A percentile compares a stretch with the other conserved stretches of the same genome.
Conservation (phyloP, 1,140 invertebrate species). For the Monomorium pharaonis region DNA sequence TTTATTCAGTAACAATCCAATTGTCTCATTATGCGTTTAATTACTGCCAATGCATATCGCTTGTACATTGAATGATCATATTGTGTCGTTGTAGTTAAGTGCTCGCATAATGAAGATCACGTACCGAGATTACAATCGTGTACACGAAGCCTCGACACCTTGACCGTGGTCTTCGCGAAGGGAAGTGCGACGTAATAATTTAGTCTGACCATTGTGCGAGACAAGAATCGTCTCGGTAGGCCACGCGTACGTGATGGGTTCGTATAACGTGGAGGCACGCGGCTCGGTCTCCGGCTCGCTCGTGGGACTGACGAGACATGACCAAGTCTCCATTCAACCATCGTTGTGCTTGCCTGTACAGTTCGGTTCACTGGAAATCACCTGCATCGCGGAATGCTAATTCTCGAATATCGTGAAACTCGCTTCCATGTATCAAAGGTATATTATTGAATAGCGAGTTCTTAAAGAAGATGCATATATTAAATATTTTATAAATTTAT, state of each 20-base stretch:
- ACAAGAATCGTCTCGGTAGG: conserved; percentile 69
- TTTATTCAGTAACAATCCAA: not conserved
- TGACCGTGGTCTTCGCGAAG: conserved; percentile 18
- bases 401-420: conserved; percentile 55
- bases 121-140: conserved; percentile 62
- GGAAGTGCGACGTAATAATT: conserved; percentile 64
- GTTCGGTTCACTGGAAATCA: conserved; percentile 80
- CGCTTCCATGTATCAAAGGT: not conserved
- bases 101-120: conserved; percentile 34
- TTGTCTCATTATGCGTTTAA: conserved; percentile 20
- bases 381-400: conserved; percentile 74
- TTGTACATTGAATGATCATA: conserved; percentile 36
- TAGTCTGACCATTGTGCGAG: conserved; percentile 63
- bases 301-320: conserved; percentile 74
- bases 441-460: not conserved
- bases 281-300: conserved; percentile 50
- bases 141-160: conserved; percentile 58
- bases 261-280: conserved; percentile 80
- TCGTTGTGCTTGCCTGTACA: conserved; percentile 73
- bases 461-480: conserved; percentile 41
- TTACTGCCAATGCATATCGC: not conserved
- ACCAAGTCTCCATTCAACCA: conserved; percentile 72
- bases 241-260: conserved; percentile 60
- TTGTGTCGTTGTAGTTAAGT: conserved; percentile 9
- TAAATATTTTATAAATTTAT: not conserved